These are phyloP conservation scores for Melanocharis versteri DNA, from an alignment of 2,113 vertebrate species.

Conservation along the genomic window DNA sequence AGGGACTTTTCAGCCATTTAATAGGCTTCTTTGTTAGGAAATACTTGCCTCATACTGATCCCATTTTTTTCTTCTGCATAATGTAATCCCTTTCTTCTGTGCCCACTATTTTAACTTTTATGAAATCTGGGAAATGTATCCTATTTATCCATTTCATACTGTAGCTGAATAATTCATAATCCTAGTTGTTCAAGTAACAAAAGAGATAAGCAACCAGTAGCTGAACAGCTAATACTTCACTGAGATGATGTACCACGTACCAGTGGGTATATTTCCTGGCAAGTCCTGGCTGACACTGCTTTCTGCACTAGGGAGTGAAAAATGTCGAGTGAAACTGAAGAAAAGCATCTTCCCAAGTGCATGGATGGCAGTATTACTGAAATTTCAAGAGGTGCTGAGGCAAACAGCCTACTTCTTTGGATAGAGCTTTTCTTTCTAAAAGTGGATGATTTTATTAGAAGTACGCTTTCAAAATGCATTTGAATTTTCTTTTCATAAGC, in stretches of 20 bases:
- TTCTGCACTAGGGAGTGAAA: neutral
- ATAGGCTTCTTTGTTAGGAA: conserved; percentile 3
- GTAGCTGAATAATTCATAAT: conserved; percentile 17
- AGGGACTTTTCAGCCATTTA: neutral
- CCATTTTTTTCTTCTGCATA: neutral
- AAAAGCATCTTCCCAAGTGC: neutral
- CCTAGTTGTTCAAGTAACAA: neutral
- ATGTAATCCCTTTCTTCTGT: neutral
- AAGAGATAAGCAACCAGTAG: neutral
- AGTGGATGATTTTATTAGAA: conserved; percentile 21
- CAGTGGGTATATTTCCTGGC: neutral
- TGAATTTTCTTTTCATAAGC: conserved; percentile 5
- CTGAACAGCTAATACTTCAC: neutral
- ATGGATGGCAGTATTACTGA: neutral
- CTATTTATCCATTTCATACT: neutral
- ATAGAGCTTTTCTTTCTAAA: neutral
- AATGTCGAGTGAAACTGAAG: conserved; percentile 1
- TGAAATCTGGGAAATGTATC: neutral
- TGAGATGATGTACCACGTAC: neutral
- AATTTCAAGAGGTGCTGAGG: conserved; percentile 33
- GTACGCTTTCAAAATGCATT: neutral
- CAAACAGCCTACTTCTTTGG: neutral
- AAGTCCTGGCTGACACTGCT: neutral
- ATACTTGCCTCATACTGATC: neutral
- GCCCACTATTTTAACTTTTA: neutral